A percentile compares a stretch with the other conserved stretches of the same genome.
These are phyloP conservation scores for Gila orcuttii DNA, from an alignment of 2,113 vertebrate species.

Conservation along the genomic window DNA sequence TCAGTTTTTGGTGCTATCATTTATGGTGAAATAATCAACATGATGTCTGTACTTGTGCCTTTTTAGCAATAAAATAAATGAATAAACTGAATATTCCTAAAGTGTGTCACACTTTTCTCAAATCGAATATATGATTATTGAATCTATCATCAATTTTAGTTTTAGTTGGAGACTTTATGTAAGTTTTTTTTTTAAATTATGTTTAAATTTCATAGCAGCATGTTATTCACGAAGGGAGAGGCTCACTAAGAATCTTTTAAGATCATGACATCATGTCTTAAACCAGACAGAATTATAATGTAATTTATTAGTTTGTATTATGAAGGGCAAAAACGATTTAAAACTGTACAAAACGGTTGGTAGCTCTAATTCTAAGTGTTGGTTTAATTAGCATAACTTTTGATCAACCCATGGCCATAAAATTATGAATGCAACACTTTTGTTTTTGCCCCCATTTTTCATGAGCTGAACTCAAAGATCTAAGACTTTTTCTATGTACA, in stretches of 20 bases:
- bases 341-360: not conserved
- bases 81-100: not conserved
- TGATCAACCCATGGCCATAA: not conserved
- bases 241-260: not conserved
- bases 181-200: not conserved
- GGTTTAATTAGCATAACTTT: not conserved
- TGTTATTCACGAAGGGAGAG: not conserved
- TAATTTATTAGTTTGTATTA: not conserved
- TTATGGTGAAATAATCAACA: slow-evolving; percentile 69
- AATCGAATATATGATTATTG: not conserved
- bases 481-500: no score
- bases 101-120: not conserved
- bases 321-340: not conserved
- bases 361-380: not conserved
- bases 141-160: not conserved
- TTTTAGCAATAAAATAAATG: slow-evolving; percentile 77
- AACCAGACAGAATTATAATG: not conserved
- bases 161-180: not conserved
- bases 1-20: slow-evolving; percentile 83
- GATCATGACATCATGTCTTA: not conserved
- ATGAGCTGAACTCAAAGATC: no score
- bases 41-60: slow-evolving; percentile 71
- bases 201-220: not conserved
- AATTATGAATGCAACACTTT: no score
- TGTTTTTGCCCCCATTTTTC: no score